Conservation (phyloP, 2,113 vertebrate genomes). For the Sceloporus tristichus region DNA sequence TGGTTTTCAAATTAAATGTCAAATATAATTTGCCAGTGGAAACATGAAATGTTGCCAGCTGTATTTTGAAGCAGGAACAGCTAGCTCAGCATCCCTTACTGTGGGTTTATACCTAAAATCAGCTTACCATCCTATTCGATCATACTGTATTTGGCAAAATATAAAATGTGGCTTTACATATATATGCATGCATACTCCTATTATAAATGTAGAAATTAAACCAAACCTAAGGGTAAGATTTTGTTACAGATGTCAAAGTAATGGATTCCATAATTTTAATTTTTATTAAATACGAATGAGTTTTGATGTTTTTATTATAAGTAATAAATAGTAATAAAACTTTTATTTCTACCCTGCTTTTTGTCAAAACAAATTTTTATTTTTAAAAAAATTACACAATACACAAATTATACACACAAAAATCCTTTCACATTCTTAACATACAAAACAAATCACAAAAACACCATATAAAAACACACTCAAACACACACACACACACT, state of each 20-base stretch:
- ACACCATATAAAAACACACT: no score
- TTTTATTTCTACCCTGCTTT: no score
- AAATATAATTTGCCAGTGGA: constrained; percentile 74
- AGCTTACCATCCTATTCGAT: constrained; percentile 55
- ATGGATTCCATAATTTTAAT: constrained; percentile 51
- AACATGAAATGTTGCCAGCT: constrained; percentile 59
- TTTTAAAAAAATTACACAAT: no score
- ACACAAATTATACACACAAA: no score
- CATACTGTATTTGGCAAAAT: constrained; percentile 52
- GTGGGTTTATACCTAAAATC: constrained; percentile 56
- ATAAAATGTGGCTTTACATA: constrained; percentile 1
- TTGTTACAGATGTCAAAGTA: constrained; percentile 52
- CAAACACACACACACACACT: no score
- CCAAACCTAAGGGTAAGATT: constrained; percentile 49
- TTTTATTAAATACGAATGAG: constrained; percentile 50
- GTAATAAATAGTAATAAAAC: no score
- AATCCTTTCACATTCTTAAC: no score
- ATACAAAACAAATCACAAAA: no score
- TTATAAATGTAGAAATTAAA: not conserved
- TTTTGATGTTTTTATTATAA: constrained; percentile 23
- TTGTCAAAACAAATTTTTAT: no score
- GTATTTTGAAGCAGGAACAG: constrained; percentile 52
- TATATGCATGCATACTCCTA: rapidly evolving
- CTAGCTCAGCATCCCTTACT: constrained; percentile 58
- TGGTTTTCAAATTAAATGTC: constrained; percentile 79